phyloP scores from a whole-genome alignment of 23 tunicate species.

The Styela clava region DNA sequence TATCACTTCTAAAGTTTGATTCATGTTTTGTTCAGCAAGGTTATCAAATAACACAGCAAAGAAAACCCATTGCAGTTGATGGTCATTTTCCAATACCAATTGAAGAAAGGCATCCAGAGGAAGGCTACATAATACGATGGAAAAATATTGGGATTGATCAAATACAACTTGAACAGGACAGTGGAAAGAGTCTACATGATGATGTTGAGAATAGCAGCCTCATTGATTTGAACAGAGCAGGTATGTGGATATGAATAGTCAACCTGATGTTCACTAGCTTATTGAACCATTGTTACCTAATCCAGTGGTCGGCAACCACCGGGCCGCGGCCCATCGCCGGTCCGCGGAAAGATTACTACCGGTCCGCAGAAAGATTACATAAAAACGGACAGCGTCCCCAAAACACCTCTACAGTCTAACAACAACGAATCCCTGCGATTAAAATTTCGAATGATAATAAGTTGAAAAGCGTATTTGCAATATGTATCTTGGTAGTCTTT shows the following conservation, averaged over 20 bases:
- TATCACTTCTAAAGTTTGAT: no score
- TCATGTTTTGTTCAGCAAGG: slow-evolving; percentile 72
- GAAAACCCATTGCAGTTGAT: slow-evolving; percentile 65
- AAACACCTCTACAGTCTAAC: no score
- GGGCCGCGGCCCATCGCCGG: no score
- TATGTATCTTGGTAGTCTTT: no score
- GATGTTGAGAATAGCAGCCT: slow-evolving; percentile 28
- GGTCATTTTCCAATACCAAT: slow-evolving; percentile 52
- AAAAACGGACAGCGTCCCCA: no score
- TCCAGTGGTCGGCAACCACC: no score
- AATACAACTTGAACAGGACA: slow-evolving; percentile 85
- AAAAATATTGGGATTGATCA: slow-evolving; percentile 53
- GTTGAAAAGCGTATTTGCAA: no score
- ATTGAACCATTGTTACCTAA: no score
- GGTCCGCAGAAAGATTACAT: no score
- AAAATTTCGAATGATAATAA: no score
- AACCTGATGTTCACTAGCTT: neutral
- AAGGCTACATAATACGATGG: neutral
- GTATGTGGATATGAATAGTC: slow-evolving; percentile 11
- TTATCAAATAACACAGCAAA: slow-evolving; percentile 86
- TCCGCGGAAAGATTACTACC: no score
- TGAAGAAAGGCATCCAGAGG: slow-evolving; percentile 2
- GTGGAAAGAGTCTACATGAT: slow-evolving; percentile 90
- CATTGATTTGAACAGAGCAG: slow-evolving; percentile 90
- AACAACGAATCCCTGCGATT: no score